phyloP scores from a whole-genome alignment of 2,888 invertebrate species.

The Heliconius erato region DNA sequence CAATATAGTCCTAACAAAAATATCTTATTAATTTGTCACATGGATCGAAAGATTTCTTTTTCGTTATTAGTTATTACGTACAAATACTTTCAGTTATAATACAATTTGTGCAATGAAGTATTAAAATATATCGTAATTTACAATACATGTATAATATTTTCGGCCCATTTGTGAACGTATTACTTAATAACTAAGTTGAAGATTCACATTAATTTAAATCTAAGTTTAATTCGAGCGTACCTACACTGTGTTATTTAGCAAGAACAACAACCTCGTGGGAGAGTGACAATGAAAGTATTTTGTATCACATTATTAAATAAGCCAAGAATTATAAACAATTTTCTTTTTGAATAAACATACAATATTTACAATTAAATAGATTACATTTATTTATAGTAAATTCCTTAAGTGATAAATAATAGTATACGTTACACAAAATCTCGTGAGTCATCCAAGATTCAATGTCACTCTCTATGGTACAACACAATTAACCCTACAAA shows the following conservation, averaged over 20 bases:
- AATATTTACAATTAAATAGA: not conserved
- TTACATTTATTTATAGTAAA: not conserved
- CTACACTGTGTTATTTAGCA: conserved; percentile 4
- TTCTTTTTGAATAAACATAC: not conserved
- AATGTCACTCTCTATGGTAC: conserved; percentile 8
- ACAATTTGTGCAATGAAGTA: conserved; percentile 13
- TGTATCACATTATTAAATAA: not conserved
- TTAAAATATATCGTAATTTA: conserved; percentile 16
- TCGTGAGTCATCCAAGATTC: not conserved
- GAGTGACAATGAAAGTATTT: conserved; percentile 11
- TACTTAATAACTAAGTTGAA: conserved; percentile 13
- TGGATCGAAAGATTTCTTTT: conserved; percentile 10
- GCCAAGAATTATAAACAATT: conserved; percentile 9
- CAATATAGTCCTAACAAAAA: conserved; percentile 46
- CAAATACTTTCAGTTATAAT: conserved; percentile 17
- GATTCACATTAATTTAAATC: conserved; percentile 4
- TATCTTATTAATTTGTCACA: conserved; percentile 31
- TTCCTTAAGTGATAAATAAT: not conserved
- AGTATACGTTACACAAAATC: not conserved
- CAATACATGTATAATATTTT: not conserved
- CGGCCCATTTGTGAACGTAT: conserved; percentile 3
- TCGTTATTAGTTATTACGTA: not conserved
- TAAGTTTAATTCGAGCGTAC: conserved; percentile 26
- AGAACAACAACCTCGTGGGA: conserved; percentile 19
- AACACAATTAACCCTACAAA: conserved; percentile 18